Evolutionary conservation across 2,113 vertebrate genomes (phyloP), one percentile per base, ranked within the genome.

Genomic region (Pachycephala philippinensis): DNA sequence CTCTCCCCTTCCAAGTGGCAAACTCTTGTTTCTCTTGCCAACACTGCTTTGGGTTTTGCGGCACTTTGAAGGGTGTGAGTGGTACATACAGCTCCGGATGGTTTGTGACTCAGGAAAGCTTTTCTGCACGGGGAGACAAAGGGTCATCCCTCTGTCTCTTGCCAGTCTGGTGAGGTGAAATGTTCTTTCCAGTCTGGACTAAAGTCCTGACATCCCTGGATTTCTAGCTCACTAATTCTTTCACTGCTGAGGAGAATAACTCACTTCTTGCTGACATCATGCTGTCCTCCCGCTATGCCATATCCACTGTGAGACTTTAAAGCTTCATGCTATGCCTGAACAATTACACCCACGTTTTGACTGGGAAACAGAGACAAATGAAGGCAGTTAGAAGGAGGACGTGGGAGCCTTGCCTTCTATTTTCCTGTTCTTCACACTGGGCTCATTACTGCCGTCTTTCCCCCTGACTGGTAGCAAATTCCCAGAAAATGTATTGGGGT

Each of bases 311-410:
- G 63, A 96, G 83, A 39, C 89, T 95, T 91, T 57, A 77, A 85
- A 95, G 61, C 81, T 89, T 85, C 87, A 47, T 61, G 84, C 87
- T 69, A 61, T 54, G 87, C 84, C 87, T 96, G 93, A 96, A 90
- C 75, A 95, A 93, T 93, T 94, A 95, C 92, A 93, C 85, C 93
- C 95, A 96, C 70, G 6, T 76, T 95, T 96, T 83, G 92, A 87
- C 91, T 83, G 71, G 84, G 87, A 93, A 94, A 96, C 75, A 83
- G 93, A 95, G 93, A 83, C 71, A 83, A 84, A 91, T 57, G 59
- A 93, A 93, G 63, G 81, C 87, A 89, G 69, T 57, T 89, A 80
- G 52, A 50, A 78, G 87, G 37, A 95, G 66, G 74, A 69, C n/a
- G 77, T 64, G 57, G 81, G 63, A 89, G 89, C 49, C 70, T 69